phyloP scores from a whole-genome alignment of 2,113 vertebrate species.

The Prolemur simus region DNA sequence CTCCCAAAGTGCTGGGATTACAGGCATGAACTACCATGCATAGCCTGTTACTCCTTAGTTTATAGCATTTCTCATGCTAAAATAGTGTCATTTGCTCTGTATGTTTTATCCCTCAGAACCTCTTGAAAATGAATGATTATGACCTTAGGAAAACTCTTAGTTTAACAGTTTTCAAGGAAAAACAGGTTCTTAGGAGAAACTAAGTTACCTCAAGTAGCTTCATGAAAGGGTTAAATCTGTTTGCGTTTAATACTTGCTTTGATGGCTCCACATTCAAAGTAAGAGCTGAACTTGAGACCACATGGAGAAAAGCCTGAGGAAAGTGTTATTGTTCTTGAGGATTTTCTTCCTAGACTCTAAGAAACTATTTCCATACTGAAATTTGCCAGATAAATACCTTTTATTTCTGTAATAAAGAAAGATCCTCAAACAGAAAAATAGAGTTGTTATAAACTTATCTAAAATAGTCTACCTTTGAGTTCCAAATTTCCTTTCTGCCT shows the following conservation, averaged over 20 bases:
- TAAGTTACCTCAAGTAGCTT: not conserved
- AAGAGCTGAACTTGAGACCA: not conserved
- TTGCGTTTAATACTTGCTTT: not conserved
- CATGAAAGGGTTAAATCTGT: not conserved
- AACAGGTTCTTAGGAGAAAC: not conserved
- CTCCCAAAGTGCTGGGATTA: no score
- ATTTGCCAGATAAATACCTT: not conserved
- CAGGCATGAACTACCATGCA: no score
- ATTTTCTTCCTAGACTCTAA: not conserved
- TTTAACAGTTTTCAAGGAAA: not conserved
- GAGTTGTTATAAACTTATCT: not conserved
- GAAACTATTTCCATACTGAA: not conserved
- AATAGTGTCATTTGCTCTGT: not conserved
- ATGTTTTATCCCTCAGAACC: not conserved
- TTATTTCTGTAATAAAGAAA: not conserved
- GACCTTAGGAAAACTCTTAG: not conserved
- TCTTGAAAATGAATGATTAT: not conserved
- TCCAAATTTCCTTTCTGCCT: not conserved
- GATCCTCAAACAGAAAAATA: not conserved
- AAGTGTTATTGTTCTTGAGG: accelerated
- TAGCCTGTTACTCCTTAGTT: not conserved
- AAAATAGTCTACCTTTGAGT: not conserved
- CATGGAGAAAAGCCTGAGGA: not conserved
- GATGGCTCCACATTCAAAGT: not conserved
- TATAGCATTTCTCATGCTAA: not conserved